These are phyloP conservation scores for Dryas iulia DNA, from an alignment of 1,140 invertebrate species.

Conservation along the genomic window DNA sequence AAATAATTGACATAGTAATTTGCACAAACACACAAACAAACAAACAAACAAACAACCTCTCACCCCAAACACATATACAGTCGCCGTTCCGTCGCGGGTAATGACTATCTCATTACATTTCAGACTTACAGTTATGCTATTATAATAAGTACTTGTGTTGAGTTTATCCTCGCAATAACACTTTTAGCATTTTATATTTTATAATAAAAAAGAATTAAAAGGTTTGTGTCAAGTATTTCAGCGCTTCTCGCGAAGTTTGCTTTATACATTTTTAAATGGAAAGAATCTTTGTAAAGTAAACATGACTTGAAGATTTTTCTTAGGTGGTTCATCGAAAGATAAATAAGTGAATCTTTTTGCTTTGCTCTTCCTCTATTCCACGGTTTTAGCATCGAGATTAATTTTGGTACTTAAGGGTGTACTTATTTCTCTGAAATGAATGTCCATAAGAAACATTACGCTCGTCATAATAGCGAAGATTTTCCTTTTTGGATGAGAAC, in stretches of 20 bases:
- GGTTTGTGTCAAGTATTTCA: neutral
- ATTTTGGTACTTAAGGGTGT: slow-evolving; percentile 15
- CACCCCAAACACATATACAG: too few relatives aligned
- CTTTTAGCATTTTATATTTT: neutral
- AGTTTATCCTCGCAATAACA: neutral
- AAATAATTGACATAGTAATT: too few relatives aligned
- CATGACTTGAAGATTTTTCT: slow-evolving; percentile 18
- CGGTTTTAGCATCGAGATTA: slow-evolving; percentile 11
- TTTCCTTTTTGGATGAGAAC: too few relatives aligned
- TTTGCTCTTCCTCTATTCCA: slow-evolving; percentile 9
- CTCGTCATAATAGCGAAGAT: slow-evolving; percentile 8
- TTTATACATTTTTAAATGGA: slow-evolving; percentile 14
- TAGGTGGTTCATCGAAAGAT: slow-evolving; percentile 14
- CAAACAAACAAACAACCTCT: too few relatives aligned
- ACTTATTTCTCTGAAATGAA: neutral
- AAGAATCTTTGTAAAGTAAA: slow-evolving; percentile 19
- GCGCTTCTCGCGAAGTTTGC: neutral
- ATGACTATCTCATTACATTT: neutral
- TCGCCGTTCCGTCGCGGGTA: too few relatives aligned
- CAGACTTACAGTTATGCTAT: neutral
- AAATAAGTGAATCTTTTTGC: slow-evolving; percentile 24
- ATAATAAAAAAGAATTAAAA: neutral
- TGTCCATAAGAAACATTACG: neutral
- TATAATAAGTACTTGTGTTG: neutral
- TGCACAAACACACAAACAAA: too few relatives aligned